phyloP scores from a whole-genome alignment of 1,140 invertebrate species.

The Chlorops oryzae region DNA sequence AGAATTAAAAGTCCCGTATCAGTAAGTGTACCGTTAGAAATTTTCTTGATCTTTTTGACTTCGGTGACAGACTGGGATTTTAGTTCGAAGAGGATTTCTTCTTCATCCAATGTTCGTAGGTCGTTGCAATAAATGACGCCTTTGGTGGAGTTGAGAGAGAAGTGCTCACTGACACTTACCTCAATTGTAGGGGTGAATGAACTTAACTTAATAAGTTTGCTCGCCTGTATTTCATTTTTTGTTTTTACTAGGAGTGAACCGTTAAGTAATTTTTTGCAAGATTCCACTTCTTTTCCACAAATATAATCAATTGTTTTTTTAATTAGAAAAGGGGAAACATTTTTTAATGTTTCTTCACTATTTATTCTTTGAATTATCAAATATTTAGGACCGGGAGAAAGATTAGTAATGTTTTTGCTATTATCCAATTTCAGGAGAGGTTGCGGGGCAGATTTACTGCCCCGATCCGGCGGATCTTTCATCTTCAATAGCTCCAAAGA shows the following conservation, averaged over 20 bases:
- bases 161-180: not conserved
- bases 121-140: not conserved
- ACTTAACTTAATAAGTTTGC: not conserved
- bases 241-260: not conserved
- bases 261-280: not conserved
- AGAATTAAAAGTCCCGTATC: not conserved
- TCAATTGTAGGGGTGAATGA: not conserved
- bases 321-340: not conserved
- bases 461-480: no score
- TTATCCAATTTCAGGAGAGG: no score
- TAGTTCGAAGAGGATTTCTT: not conserved
- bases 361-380: no score
- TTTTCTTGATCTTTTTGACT: not conserved
- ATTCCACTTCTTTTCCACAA: not conserved
- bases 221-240: not conserved
- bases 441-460: no score
- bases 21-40: not conserved
- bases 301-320: constrained; percentile 1
- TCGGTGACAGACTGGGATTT: not conserved
- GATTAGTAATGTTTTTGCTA: no score
- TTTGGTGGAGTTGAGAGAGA: not conserved
- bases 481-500: no score
- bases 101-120: not conserved
- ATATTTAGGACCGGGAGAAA: no score
- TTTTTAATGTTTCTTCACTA: no score